Conservation (phyloP, 2,113 vertebrate genomes). For the Puntigrus tetrazona region DNA sequence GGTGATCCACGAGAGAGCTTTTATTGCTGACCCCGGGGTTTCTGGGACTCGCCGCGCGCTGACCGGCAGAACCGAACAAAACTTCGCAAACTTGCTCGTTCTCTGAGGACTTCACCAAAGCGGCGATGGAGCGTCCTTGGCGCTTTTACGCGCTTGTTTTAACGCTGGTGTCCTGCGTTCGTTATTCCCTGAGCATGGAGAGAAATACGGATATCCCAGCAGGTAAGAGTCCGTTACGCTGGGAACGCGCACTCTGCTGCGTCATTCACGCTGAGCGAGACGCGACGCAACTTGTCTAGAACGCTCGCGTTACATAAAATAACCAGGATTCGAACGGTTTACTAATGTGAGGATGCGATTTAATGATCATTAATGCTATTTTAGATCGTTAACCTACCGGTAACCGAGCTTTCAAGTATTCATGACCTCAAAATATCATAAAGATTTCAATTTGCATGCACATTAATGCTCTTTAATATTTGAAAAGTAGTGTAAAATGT, state of each 20-base stretch:
- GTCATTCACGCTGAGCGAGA: neutral
- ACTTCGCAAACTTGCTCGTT: slow-evolving; percentile 20
- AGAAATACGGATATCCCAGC: slow-evolving; percentile 62
- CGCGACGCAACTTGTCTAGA: neutral
- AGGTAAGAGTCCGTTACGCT: slow-evolving; percentile 74
- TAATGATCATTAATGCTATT: too few species aligned
- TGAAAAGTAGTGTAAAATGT: neutral
- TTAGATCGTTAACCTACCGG: too few species aligned
- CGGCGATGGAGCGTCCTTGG: slow-evolving; percentile 61
- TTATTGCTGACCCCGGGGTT: slow-evolving; percentile 49
- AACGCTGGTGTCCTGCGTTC: slow-evolving; percentile 57
- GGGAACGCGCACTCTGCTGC: neutral
- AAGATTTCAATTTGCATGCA: neutral
- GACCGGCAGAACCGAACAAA: slow-evolving; percentile 27
- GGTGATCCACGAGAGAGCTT: neutral
- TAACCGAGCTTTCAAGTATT: neutral
- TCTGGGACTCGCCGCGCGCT: slow-evolving; percentile 16
- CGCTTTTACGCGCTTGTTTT: slow-evolving; percentile 61
- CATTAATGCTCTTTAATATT: neutral
- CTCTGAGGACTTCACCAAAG: neutral
- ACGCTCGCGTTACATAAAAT: neutral
- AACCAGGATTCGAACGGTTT: neutral
- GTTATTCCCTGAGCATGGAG: slow-evolving; percentile 55
- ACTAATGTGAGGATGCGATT: neutral
- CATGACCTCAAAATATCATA: neutral